These are phyloP conservation scores for Anthonomus grandis DNA, from an alignment of 1,140 invertebrate species.

Conservation along the genomic window DNA sequence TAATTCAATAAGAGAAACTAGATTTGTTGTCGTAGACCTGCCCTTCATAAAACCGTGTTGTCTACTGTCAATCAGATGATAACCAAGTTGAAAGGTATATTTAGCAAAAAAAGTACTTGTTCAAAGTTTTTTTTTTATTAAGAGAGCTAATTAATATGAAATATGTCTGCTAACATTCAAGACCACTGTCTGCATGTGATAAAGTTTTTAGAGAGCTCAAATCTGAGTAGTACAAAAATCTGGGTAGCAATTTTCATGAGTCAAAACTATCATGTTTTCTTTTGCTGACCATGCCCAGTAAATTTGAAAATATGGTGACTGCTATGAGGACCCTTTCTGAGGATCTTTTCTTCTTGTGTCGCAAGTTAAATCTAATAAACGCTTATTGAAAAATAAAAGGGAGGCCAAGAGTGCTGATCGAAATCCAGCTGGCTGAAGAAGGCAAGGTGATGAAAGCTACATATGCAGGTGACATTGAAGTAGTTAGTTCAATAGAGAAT, in stretches of 20 bases:
- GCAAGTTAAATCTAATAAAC: background rate
- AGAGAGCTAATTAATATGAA: too few relatives aligned
- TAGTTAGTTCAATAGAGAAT: conserved; percentile 7
- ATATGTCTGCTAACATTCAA: conserved; percentile 11
- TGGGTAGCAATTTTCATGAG: conserved; percentile 14
- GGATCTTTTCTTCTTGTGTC: conserved; percentile 3
- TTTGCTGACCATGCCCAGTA: conserved; percentile 17
- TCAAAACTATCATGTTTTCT: conserved; percentile 22
- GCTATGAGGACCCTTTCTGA: conserved; percentile 21
- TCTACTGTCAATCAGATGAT: background rate
- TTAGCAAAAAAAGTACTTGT: too few relatives aligned
- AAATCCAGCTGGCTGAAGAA: conserved; percentile 9
- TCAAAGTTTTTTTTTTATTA: conserved; percentile 11
- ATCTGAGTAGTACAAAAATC: too few relatives aligned
- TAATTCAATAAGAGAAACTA: too few relatives aligned
- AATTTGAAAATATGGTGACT: conserved; percentile 23
- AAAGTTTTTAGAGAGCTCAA: conserved; percentile 23
- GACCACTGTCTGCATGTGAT: conserved; percentile 17
- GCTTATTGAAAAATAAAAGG: too few relatives aligned
- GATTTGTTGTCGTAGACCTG: too few relatives aligned
- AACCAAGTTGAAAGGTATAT: background rate
- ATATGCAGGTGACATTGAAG: conserved; percentile 18
- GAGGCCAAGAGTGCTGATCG: background rate
- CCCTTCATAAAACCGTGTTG: too few relatives aligned
- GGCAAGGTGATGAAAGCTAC: too few relatives aligned